Conservation (phyloP, 53 echinoderm and acorn worm species). For the Holothuria leucospilota region DNA sequence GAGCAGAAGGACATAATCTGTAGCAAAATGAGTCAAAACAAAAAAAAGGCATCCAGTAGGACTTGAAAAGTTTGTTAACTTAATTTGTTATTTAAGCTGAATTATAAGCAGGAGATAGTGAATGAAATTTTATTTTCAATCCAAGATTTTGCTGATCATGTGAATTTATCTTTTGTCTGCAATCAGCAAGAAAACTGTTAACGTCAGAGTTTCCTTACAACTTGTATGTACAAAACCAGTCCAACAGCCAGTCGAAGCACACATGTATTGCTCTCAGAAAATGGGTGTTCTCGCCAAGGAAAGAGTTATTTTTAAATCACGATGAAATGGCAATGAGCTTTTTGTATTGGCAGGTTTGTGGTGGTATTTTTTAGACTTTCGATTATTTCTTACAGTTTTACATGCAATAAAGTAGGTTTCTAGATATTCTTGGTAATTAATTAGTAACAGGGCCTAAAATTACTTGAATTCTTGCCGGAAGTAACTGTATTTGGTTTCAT, state of each 20-base stretch:
- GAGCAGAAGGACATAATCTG: too few species aligned
- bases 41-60: too few species aligned
- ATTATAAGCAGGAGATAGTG: too few species aligned
- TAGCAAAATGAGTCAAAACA: too few species aligned
- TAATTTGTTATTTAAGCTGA: too few species aligned
- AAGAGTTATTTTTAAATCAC: conserved; percentile 88
- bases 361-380: too few species aligned
- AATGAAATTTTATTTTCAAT: too few species aligned
- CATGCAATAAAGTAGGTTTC: too few species aligned
- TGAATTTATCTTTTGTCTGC: background rate
- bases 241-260: conserved; percentile 61
- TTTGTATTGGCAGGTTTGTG: conserved; percentile 88
- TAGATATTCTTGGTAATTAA: too few species aligned
- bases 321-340: conserved; percentile 90
- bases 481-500: too few species aligned
- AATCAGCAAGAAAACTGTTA: conserved; percentile 84
- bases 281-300: conserved; percentile 91
- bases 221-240: conserved; percentile 93
- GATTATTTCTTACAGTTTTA: background rate
- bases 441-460: too few species aligned
- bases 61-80: background rate
- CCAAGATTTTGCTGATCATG: background rate
- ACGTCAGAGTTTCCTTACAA: conserved; percentile 94
- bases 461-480: too few species aligned
- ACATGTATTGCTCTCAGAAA: conserved; percentile 81